Percentiles rank a stretch among this genome's conserved stretches.
Evolutionary conservation across 2,797 vertebrate species (phyloP).

Genomic region (Micromesistius poutassou): DNA sequence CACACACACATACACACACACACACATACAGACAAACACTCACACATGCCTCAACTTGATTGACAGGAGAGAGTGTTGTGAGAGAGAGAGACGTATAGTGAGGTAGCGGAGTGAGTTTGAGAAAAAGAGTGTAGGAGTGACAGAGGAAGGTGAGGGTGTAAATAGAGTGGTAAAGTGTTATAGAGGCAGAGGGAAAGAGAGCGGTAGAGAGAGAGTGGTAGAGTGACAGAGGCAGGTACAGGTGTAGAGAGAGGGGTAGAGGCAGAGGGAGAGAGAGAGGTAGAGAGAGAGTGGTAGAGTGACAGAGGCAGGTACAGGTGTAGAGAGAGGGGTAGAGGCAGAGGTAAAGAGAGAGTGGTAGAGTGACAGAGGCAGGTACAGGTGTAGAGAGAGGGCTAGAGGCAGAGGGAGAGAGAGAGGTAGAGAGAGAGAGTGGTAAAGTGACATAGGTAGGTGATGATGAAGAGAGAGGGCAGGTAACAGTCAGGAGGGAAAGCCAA

Average conservation of each 20-base stretch:
- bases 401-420: too few species aligned
- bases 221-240: not conserved
- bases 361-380: not conserved
- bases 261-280: not conserved
- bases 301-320: not conserved
- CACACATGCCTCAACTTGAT: not conserved
- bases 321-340: not conserved
- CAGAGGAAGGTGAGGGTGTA: too few species aligned
- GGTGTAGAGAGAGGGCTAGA: not conserved
- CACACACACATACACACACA: not conserved
- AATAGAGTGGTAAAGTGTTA: not conserved
- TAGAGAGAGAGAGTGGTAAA: slow-evolving; percentile 25
- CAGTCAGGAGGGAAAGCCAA: not conserved
- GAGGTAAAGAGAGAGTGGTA: not conserved
- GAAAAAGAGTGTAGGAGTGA: too few species aligned
- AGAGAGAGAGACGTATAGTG: too few species aligned
- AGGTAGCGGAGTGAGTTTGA: too few species aligned
- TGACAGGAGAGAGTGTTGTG: not conserved
- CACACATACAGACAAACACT: not conserved
- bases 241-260: not conserved
- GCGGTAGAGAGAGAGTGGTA: not conserved
- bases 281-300: slow-evolving; percentile 20
- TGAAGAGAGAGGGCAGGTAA: not conserved
- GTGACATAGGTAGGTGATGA: not conserved
- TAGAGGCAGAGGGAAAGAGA: not conserved